Evolutionary conservation across 2,113 vertebrate genomes (phyloP).

Genomic region (Tautogolabrus adspersus): DNA sequence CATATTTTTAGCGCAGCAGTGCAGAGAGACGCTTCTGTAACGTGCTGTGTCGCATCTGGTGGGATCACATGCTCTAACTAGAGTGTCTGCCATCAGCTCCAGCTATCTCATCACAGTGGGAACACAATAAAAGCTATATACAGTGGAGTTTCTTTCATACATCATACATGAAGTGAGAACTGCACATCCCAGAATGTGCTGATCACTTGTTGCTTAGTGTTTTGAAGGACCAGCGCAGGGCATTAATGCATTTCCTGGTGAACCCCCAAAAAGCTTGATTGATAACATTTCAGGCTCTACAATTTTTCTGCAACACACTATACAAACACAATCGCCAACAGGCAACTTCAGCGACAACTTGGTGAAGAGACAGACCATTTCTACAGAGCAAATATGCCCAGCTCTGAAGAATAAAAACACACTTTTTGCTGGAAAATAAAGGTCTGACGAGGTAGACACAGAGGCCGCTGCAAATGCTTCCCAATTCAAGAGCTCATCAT

Average conservation of each 20-base stretch:
- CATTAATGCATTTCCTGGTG: background rate
- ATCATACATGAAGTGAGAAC: background rate
- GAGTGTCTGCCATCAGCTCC: background rate
- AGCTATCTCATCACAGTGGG: background rate
- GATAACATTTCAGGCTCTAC: constrained; percentile 25
- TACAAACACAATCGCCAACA: constrained; percentile 31
- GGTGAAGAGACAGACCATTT: constrained; percentile 11
- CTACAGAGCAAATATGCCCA: constrained; percentile 19
- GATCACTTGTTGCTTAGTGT: background rate
- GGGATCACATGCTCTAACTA: background rate
- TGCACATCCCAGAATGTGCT: background rate
- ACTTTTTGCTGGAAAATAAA: constrained; percentile 20
- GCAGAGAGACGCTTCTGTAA: background rate
- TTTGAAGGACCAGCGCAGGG: background rate
- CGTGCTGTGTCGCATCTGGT: background rate
- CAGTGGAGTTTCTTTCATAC: background rate
- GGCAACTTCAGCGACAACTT: constrained; percentile 17
- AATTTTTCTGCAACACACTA: constrained; percentile 6
- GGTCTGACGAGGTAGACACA: constrained; percentile 9
- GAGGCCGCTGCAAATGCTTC: constrained; percentile 47
- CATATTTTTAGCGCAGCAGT: background rate
- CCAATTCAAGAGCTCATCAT: constrained; percentile 44
- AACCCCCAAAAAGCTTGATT: background rate
- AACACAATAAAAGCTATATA: background rate
- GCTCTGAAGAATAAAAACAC: constrained; percentile 17